Evolutionary conservation across 2,113 vertebrate genomes (phyloP).

Genomic region (Brachyistius frenatus): DNA sequence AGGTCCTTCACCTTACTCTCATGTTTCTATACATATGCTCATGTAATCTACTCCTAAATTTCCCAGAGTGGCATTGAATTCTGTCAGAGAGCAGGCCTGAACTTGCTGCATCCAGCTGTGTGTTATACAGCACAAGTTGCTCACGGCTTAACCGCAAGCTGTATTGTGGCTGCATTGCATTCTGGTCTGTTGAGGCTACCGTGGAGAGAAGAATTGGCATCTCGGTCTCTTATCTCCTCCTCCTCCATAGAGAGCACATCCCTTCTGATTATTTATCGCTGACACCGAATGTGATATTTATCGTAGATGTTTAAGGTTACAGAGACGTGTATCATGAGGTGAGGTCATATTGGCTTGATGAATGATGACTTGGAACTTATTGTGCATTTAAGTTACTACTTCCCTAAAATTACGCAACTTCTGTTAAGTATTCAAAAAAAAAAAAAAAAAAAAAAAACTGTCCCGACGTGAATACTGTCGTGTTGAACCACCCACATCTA

Average conservation of each 20-base stretch:
- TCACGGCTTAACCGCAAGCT: slow-evolving; percentile 48
- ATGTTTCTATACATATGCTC: background rate
- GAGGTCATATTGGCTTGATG: no score
- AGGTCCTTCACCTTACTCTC: no score
- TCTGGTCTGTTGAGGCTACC: slow-evolving; percentile 24
- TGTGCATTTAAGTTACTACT: no score
- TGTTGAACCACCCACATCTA: no score
- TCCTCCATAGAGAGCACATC: background rate
- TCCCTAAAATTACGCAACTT: no score
- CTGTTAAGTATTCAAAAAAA: no score
- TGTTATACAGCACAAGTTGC: slow-evolving; percentile 46
- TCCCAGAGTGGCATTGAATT: slow-evolving; percentile 33
- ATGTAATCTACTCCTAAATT: slow-evolving; percentile 39
- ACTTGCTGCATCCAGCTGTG: slow-evolving; percentile 62
- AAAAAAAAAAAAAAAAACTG: no score
- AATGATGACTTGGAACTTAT: no score
- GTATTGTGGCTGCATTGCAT: slow-evolving; percentile 32
- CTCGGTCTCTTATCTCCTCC: background rate
- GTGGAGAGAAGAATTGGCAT: slow-evolving; percentile 6
- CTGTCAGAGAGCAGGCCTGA: slow-evolving; percentile 39
- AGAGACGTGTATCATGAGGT: no score
- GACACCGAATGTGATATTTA: background rate
- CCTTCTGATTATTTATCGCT: no score
- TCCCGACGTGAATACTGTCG: no score
- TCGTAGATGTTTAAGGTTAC: background rate